phyloP scores from a whole-genome alignment of 2,113 vertebrate genomes.

The Malurus cyaneus region DNA sequence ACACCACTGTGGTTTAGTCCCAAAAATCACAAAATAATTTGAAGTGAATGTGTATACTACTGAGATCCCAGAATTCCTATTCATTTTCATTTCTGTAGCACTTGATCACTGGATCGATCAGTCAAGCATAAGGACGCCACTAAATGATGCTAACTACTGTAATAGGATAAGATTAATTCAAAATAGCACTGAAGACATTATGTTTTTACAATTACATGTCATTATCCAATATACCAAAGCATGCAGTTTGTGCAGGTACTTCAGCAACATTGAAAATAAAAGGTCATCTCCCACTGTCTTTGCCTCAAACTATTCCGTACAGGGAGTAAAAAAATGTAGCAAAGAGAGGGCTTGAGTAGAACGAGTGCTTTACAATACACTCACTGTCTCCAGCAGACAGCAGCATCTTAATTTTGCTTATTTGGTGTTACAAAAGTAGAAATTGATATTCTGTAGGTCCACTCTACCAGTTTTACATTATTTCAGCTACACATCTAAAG shows the following conservation, averaged over 20 bases:
- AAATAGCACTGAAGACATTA: constrained; percentile 43
- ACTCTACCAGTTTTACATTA: neutral
- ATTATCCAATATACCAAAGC: constrained; percentile 37
- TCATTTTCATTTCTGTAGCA: neutral
- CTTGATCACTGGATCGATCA: neutral
- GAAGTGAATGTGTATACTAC: neutral
- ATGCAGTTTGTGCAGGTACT: constrained; percentile 38
- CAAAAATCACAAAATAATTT: neutral
- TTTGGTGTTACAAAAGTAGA: neutral
- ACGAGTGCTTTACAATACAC: neutral
- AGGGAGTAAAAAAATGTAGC: neutral
- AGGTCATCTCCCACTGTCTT: neutral
- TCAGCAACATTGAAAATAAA: constrained; percentile 14
- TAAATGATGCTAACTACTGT: constrained; percentile 29
- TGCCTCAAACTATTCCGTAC: neutral
- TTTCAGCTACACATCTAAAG: neutral
- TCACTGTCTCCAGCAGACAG: neutral
- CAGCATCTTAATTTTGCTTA: neutral
- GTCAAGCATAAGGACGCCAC: neutral
- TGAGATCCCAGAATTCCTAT: neutral
- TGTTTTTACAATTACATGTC: constrained; percentile 51
- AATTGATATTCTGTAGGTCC: neutral
- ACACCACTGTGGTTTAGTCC: neutral
- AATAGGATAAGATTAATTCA: constrained; percentile 10
- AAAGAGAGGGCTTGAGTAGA: neutral